Percentiles rank a stretch among this genome's conserved stretches.
Evolutionary conservation across 2,888 invertebrate species (phyloP).

Genomic region (Hydropsyche betteni): DNA sequence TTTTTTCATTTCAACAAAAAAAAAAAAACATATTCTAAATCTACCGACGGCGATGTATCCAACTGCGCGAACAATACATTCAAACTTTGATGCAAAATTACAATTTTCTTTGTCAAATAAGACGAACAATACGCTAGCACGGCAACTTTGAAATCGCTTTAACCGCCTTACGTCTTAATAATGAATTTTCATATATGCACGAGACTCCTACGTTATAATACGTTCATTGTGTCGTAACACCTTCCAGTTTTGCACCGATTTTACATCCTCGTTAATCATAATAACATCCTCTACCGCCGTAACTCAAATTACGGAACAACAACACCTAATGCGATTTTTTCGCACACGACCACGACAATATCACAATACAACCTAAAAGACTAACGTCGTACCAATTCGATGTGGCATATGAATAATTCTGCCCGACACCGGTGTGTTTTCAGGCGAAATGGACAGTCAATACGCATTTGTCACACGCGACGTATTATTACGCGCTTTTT

Average conservation of each 20-base stretch:
- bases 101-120: too few species aligned
- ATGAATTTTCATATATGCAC: too few species aligned
- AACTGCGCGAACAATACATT: too few species aligned
- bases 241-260: slow-evolving; percentile 7
- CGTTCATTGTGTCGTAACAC: slow-evolving; percentile 3
- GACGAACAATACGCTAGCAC: too few species aligned
- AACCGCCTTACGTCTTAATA: slow-evolving; percentile 10
- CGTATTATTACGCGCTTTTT: not conserved
- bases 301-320: not conserved
- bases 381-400: not conserved
- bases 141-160: not conserved
- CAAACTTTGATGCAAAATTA: too few species aligned
- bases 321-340: too few species aligned
- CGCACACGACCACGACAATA: not conserved
- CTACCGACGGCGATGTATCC: too few species aligned
- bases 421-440: too few species aligned
- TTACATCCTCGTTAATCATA: slow-evolving; percentile 7
- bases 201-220: not conserved
- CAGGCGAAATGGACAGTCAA: not conserved
- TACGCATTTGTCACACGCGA: slow-evolving; percentile 14
- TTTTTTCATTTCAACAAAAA: too few species aligned
- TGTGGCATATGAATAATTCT: not conserved
- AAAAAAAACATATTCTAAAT: too few species aligned
- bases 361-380: not conserved
- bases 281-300: slow-evolving; percentile 2